Percentiles rank a stretch among this genome's conserved stretches.
Evolutionary conservation across 2,888 invertebrate species (phyloP).

Genomic region (Thecophora atra): DNA sequence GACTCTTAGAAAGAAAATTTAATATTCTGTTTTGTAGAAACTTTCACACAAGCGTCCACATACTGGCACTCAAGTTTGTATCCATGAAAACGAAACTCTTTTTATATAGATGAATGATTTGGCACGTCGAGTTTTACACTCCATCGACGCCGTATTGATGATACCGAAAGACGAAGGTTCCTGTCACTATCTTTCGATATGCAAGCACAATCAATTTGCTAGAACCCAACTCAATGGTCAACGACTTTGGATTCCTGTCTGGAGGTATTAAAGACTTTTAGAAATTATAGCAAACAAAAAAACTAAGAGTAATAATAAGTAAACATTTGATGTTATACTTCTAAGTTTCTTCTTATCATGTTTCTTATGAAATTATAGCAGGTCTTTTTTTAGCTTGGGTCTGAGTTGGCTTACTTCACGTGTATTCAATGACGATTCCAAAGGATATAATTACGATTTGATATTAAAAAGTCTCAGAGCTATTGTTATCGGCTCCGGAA

Average conservation of each 20-base stretch:
- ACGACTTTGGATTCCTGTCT: conserved; percentile 37
- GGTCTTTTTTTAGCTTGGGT: conserved; percentile 32
- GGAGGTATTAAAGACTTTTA: conserved; percentile 26
- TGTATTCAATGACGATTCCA: not conserved
- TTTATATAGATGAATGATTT: conserved; percentile 33
- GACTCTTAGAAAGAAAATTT: not conserved
- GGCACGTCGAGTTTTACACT: conserved; percentile 28
- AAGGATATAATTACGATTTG: not conserved
- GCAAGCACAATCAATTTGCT: conserved; percentile 30
- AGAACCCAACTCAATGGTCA: conserved; percentile 27
- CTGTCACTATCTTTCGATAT: conserved; percentile 30
- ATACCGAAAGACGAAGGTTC: conserved; percentile 19
- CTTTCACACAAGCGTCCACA: too few species aligned
- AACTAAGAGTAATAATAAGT: too few species aligned
- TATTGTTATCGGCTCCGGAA: conserved; percentile 19
- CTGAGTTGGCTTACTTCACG: conserved; percentile 27
- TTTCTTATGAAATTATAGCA: too few species aligned
- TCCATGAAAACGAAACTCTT: too few species aligned
- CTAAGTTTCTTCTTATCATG: not conserved
- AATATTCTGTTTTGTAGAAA: too few species aligned
- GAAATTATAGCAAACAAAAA: too few species aligned
- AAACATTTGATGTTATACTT: not conserved
- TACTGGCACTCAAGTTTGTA: too few species aligned
- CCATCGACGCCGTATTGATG: conserved; percentile 21
- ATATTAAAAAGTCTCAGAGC: conserved; percentile 34